Evolutionary conservation across 2,888 invertebrate species (phyloP), one percentile per base, ranked within the genome.

Genomic region (Spilosoma lubricipeda): DNA sequence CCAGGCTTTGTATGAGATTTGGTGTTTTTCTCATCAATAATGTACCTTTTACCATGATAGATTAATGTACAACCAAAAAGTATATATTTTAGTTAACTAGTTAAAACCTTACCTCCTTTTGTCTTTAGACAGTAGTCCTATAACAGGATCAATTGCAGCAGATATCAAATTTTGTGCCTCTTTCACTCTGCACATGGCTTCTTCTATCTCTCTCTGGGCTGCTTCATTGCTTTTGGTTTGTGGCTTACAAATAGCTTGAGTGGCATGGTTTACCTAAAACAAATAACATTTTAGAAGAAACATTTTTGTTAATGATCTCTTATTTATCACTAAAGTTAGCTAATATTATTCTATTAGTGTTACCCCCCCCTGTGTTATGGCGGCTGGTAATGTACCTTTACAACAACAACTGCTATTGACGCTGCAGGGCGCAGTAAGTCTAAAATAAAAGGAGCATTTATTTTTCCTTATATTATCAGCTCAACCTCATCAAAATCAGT

Each of bases 211-310:
- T 67, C 98, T 97, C 88, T 99, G 98, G 0, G 99, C 99, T 2
- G 99, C 99, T 90, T 99, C 99, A 90, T 99, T 99, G 83, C 98
- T 99, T 92, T 99, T 99, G 0, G 99, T 98, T 90, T 99, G 99
- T 0, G 99, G 99, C 88, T 98, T 98, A 2, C 97, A 97, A 79
- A 99, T 99, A 0, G 99, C 97, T 90, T 99, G 98, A 3, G 98
- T 98, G 0, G 99, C 98, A 94, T 99, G 99, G 85, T 97, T 97
- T 15, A 99, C 97, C 94, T 97, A 96, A 36, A 64, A 65, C 70
- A 42, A 72, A 15, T 39, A 39, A 45, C 18, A 1, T 63, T n/a
- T 59, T 59, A 15, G 2, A 59, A 59, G 13, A 27, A 59, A 45
- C 18, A 18, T 4, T 45, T 45, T 45, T 45, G 45, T n/a, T 7